phyloP scores from a whole-genome alignment of 2,113 vertebrate genomes.

The Notothenia coriiceps region DNA sequence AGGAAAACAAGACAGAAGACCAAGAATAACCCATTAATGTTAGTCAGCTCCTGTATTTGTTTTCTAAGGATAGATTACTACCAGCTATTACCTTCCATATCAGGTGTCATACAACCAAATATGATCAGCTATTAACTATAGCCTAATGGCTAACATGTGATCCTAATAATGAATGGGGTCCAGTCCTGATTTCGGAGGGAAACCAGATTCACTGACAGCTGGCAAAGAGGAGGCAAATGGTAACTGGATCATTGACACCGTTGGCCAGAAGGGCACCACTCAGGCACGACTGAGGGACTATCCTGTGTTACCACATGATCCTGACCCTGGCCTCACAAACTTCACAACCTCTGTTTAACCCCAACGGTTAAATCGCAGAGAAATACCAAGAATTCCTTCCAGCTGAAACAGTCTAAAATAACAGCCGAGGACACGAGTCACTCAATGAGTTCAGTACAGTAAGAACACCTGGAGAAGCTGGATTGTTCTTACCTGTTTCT shows the following conservation, averaged over 20 bases:
- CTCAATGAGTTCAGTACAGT: constrained; percentile 12
- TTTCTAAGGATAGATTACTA: not conserved
- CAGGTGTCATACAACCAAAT: constrained; percentile 13
- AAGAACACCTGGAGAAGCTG: not conserved
- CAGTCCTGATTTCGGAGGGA: constrained; percentile 54
- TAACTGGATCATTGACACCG: constrained; percentile 70
- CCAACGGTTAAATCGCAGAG: constrained; percentile 47
- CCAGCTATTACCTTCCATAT: constrained; percentile 1
- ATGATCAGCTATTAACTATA: constrained; percentile 19
- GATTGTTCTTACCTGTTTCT: constrained; percentile 83
- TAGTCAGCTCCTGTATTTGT: not conserved
- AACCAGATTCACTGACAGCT: constrained; percentile 67
- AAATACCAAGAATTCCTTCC: constrained; percentile 69
- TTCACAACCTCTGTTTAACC: constrained; percentile 65
- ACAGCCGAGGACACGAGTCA: constrained; percentile 36
- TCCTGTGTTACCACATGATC: constrained; percentile 61
- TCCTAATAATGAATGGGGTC: constrained; percentile 29
- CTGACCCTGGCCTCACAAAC: constrained; percentile 45
- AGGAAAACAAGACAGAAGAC: constrained; percentile 17
- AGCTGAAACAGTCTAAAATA: constrained; percentile 61
- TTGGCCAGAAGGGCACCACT: constrained; percentile 53
- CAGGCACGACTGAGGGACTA: constrained; percentile 36
- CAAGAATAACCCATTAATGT: not conserved
- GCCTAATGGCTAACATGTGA: constrained; percentile 18
- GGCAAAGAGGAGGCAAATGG: constrained; percentile 65